Percentiles rank a stretch among this genome's conserved stretches.
These are phyloP conservation scores for Dipodomys spectabilis DNA, from an alignment of 2,113 vertebrate species.

Conservation along the genomic window DNA sequence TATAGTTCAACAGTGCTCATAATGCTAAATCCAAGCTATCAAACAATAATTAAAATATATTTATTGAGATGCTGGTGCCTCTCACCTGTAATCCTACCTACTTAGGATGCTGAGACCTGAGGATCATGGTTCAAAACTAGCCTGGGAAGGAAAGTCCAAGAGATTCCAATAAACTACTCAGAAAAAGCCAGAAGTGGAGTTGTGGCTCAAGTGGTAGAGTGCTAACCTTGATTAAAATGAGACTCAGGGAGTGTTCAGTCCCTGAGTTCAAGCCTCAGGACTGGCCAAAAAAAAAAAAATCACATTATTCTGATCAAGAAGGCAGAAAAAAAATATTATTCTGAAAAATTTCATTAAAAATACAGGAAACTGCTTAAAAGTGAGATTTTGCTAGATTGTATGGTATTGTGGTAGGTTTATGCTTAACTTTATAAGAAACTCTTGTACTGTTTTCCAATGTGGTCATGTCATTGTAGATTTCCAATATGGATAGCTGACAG, in stretches of 20 bases:
- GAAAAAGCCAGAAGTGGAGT: too few relatives aligned
- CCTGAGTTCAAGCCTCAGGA: too few relatives aligned
- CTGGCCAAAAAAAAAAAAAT: too few relatives aligned
- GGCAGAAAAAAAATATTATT: constrained; percentile 42
- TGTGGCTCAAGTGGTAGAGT: too few relatives aligned
- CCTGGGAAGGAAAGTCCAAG: too few relatives aligned
- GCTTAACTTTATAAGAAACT: constrained; percentile 37
- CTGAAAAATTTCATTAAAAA: constrained; percentile 48
- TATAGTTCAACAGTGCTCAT: constrained; percentile 24
- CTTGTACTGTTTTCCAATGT: constrained; percentile 18
- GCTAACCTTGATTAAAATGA: too few relatives aligned
- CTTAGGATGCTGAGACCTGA: too few relatives aligned
- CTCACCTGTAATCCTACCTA: too few relatives aligned
- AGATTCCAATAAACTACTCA: too few relatives aligned
- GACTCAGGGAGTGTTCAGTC: too few relatives aligned
- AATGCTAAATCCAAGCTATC: constrained; percentile 10
- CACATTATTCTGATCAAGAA: constrained; percentile 16
- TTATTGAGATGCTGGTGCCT: not conserved
- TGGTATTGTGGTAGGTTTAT: not conserved
- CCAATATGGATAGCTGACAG: not conserved
- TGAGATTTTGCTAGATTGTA: not conserved
- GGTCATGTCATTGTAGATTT: constrained; percentile 22
- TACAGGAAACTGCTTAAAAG: not conserved
- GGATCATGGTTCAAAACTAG: too few relatives aligned
- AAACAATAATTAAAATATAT: constrained; percentile 46